phyloP scores from a whole-genome alignment of 1,140 invertebrate genomes.

The Heliothis subflexa region DNA sequence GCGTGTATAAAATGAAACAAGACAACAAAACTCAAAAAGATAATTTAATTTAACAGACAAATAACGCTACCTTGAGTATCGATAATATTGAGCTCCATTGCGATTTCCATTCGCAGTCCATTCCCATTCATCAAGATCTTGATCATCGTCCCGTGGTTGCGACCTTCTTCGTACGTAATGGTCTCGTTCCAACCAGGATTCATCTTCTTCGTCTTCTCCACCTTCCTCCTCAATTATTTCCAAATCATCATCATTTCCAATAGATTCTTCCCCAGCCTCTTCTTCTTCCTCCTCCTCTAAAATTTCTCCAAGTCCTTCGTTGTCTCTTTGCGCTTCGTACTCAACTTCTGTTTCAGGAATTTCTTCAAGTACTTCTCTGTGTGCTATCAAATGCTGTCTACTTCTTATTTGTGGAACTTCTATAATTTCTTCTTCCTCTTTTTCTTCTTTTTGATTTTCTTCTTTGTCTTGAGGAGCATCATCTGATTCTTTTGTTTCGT shows the following conservation, averaged over 20 bases:
- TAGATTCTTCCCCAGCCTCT: conserved; percentile 54
- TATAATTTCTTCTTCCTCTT: conserved; percentile 45
- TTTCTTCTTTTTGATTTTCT: conserved; percentile 48
- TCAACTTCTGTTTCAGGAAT: conserved; percentile 79
- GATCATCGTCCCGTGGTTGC: conserved; percentile 66
- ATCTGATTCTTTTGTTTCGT: conserved; percentile 55
- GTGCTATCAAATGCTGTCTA: conserved; percentile 70
- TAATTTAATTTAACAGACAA: conserved; percentile 58
- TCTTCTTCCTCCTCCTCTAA: conserved; percentile 84
- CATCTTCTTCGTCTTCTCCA: conserved; percentile 71
- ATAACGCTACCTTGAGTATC: conserved; percentile 73
- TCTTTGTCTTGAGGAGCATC: conserved; percentile 47
- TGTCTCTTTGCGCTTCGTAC: conserved; percentile 76
- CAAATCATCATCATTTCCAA: conserved; percentile 67
- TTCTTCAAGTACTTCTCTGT: conserved; percentile 80
- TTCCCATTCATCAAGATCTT: conserved; percentile 83
- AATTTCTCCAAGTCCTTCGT: conserved; percentile 78
- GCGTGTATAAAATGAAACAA: conserved; percentile 11
- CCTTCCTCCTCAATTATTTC: conserved; percentile 73
- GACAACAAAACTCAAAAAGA: conserved; percentile 44
- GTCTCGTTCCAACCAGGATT: conserved; percentile 67
- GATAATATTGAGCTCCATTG: conserved; percentile 75
- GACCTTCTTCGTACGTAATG: conserved; percentile 59
- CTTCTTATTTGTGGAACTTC: conserved; percentile 59
- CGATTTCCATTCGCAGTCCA: conserved; percentile 74